Evolutionary conservation across 2,888 invertebrate genomes (phyloP), one percentile per base, ranked within the genome.

Genomic region (Melolontha melolontha): DNA sequence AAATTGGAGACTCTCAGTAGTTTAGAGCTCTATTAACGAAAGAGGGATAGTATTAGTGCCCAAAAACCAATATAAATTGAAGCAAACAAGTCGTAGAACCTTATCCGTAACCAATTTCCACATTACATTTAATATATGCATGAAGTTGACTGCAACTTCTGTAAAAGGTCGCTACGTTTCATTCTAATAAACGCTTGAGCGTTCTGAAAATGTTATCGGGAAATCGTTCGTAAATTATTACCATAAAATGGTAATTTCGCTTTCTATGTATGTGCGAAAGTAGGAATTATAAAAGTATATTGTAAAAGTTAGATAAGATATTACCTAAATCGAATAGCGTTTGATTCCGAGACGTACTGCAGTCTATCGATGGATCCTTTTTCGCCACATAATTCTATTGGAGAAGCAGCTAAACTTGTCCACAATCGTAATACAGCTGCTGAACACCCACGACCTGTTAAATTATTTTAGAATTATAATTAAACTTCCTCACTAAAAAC

Each of bases 391-490:
- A 96, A 85, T 85, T 96, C 96, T 73, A 93, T 86, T 64, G 96
- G 95, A 69, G 93, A 90, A 65, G 91, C 89, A 69, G 91, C 90
- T 70, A 90, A 86, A 80, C 94, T 93, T 79, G 92, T 91, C 95
- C 96, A 96, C 80, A 96, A 88, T 76, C 96, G 88, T 72, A 96
- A 87, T 71, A 95, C 95, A 64, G 96, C 96, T 73, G 95, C 95
- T 22, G 96, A 93, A 85, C 96, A 96, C 34, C 96, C 96, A 73
- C 96, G 92, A 80, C 87, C 95, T 95, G 77, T 40, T 76, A 77
- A 29, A 67, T 39, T 62, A 40, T 5, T 14, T 51, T 29, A 16
- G 17, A 41, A 49, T 59, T 29, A 39, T 6, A 10, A 39, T 49
- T 40, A 29, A 5, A 8, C 1, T 17, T 6, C n/a, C n/a, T n/a